phyloP scores from a whole-genome alignment of 2,797 vertebrate species.

The Enteromius viviparus region DNA sequence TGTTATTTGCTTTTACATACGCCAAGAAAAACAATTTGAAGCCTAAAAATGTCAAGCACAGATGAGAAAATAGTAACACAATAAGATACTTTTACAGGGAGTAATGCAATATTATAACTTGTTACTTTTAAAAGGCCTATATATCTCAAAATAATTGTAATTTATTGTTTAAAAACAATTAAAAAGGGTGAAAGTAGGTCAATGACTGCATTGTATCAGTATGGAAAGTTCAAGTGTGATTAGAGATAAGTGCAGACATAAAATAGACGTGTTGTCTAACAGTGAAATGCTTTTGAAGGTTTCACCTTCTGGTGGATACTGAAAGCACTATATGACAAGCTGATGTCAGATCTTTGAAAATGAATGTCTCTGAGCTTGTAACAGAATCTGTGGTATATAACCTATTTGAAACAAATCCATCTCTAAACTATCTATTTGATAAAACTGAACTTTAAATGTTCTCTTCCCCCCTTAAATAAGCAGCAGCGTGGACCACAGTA shows the following conservation, averaged over 20 bases:
- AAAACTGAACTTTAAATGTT: background rate
- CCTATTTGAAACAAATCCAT: background rate
- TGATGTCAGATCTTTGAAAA: background rate
- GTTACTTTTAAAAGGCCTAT: background rate
- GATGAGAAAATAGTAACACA: background rate
- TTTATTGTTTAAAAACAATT: background rate
- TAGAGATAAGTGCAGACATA: background rate
- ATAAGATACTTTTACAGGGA: no score
- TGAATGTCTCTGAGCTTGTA: background rate
- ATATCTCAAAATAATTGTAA: background rate
- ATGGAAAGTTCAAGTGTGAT: background rate
- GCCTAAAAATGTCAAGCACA: background rate
- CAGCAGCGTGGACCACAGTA: background rate
- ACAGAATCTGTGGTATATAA: background rate
- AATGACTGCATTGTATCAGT: background rate
- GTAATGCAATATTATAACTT: background rate
- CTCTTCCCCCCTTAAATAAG: background rate
- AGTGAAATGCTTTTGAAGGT: background rate
- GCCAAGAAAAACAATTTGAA: background rate
- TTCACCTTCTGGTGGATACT: background rate
- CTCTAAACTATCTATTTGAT: background rate
- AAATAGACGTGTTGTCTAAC: background rate
- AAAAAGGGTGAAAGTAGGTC: background rate
- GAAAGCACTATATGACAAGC: background rate
- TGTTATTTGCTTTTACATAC: background rate